Percentiles rank a stretch among this genome's conserved stretches.
Conservation (phyloP, 2,797 vertebrate species). For the Margarornis squamiger region DNA sequence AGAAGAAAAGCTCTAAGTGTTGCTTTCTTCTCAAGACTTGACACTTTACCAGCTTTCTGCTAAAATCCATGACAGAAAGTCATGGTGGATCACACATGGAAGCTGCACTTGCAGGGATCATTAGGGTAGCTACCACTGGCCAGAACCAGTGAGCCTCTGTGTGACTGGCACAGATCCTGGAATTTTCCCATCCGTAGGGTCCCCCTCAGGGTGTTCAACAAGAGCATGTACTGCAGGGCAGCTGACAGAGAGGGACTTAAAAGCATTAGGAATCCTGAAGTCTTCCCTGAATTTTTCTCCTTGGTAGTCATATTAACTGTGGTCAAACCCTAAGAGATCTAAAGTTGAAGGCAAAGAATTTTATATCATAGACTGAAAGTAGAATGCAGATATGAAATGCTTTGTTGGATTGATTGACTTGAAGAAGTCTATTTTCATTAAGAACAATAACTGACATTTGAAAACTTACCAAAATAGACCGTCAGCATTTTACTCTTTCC, state of each 20-base stretch:
- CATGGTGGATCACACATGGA: background rate
- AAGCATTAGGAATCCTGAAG: background rate
- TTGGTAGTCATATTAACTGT: background rate
- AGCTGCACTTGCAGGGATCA: background rate
- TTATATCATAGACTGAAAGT: background rate
- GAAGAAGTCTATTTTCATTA: background rate
- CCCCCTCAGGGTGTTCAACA: background rate
- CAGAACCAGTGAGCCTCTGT: background rate
- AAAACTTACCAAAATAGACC: background rate
- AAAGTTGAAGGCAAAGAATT: background rate
- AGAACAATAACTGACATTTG: background rate
- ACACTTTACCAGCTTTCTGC: background rate
- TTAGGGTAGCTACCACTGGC: background rate
- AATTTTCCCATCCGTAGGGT: background rate
- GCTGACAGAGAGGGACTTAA: background rate
- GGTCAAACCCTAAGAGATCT: background rate
- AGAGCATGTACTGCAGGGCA: background rate
- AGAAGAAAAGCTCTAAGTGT: background rate
- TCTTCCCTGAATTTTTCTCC: background rate
- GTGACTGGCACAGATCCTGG: background rate
- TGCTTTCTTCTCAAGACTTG: background rate
- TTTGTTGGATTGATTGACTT: background rate
- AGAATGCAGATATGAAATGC: background rate
- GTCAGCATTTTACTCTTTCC: background rate
- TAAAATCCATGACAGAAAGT: background rate